A percentile compares a stretch with the other conserved stretches of the same genome.
Conservation (phyloP, 30 jellyfish, hydroid and myxozoan genomes). For the Cassiopea andromeda region DNA sequence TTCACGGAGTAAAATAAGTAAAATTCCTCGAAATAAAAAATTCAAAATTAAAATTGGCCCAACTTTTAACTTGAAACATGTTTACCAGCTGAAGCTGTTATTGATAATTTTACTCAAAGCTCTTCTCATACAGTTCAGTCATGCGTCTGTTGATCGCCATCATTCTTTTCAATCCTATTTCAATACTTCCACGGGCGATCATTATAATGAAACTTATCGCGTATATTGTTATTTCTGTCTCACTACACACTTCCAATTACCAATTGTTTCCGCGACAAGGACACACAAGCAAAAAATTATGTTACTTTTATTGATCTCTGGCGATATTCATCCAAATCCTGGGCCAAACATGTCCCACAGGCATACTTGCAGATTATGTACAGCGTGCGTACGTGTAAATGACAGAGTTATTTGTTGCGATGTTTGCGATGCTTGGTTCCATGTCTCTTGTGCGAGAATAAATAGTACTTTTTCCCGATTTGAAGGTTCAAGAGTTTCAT, state of each 20-base stretch:
- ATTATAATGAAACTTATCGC: not conserved
- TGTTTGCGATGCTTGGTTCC: conserved; percentile 49
- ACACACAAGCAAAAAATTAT: not conserved
- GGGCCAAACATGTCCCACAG: conserved; percentile 25
- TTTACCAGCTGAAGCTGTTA: conserved; percentile 8
- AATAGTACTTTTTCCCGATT: conserved; percentile 16
- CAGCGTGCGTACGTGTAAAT: conserved; percentile 39
- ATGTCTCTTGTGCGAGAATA: conserved; percentile 28
- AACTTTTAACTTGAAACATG: not conserved
- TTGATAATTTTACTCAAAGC: not conserved
- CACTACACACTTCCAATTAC: not conserved
- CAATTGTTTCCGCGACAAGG: not conserved
- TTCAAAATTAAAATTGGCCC: conserved; percentile 4
- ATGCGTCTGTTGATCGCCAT: not conserved
- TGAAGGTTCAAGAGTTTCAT: conserved; percentile 39
- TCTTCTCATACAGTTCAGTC: not conserved
- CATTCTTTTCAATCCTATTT: not conserved
- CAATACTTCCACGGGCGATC: not conserved
- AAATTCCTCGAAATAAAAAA: not conserved
- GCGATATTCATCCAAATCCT: conserved; percentile 38
- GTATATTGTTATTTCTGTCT: not conserved
- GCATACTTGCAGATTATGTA: conserved; percentile 36
- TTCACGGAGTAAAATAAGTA: not conserved
- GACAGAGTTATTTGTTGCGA: conserved; percentile 30
- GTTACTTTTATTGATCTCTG: conserved; percentile 30